These are phyloP conservation scores for Crocallis elinguaria DNA, from an alignment of 2,888 invertebrate genomes.

Conservation along the genomic window DNA sequence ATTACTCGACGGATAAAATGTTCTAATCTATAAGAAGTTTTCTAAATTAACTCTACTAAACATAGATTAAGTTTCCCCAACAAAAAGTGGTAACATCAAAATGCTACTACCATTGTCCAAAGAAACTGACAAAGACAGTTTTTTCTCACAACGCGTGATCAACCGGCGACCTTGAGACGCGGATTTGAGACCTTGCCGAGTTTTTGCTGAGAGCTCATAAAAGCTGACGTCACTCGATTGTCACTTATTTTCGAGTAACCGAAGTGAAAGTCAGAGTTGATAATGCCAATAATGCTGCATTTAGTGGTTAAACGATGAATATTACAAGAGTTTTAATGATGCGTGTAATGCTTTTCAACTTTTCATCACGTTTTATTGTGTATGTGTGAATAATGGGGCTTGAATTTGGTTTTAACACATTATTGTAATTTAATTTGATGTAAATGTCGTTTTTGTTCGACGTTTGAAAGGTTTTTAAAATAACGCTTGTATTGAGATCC, in stretches of 20 bases:
- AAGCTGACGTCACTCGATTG: constrained; percentile 21
- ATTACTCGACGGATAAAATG: background rate
- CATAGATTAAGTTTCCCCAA: background rate
- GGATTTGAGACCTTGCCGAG: constrained; percentile 58
- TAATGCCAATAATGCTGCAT: constrained; percentile 10
- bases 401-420: background rate
- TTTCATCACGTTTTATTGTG: constrained; percentile 13
- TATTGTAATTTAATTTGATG: too few species aligned
- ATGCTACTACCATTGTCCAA: constrained; percentile 23
- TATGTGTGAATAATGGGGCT: background rate
- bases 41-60: constrained; percentile 1
- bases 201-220: constrained; percentile 44
- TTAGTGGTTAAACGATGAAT: constrained; percentile 13
- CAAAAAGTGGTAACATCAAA: constrained; percentile 22
- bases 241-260: constrained; percentile 3
- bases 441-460: too few species aligned
- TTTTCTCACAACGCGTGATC: constrained; percentile 53
- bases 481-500: too few species aligned
- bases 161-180: constrained; percentile 54
- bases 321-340: constrained; percentile 13
- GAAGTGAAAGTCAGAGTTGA: constrained; percentile 21
- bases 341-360: constrained; percentile 15
- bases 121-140: constrained; percentile 42
- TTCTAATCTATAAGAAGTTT: background rate
- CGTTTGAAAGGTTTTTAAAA: too few species aligned